phyloP scores from a whole-genome alignment of 2,113 vertebrate species.

The human region DNA sequence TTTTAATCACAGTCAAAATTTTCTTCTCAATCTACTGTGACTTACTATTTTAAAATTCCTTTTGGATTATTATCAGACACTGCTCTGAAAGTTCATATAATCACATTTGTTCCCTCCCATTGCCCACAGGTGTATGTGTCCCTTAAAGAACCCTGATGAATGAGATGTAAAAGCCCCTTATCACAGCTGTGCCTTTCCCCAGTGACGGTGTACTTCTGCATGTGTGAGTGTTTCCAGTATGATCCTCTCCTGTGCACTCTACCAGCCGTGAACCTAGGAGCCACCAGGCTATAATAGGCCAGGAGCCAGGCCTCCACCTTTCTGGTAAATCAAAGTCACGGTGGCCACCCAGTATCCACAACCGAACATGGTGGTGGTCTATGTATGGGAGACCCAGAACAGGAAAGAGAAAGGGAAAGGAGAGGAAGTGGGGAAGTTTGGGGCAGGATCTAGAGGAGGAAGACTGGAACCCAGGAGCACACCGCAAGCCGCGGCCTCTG shows the following conservation, averaged over 20 bases:
- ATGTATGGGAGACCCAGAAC: neutral
- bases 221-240: too few relatives aligned
- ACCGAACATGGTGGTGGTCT: neutral
- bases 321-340: neutral
- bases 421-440: neutral
- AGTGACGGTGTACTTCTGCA: neutral
- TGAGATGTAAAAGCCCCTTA: neutral
- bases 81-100: neutral
- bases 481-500: fast-evolving
- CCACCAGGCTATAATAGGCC: fast-evolving
- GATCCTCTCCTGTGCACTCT: too few relatives aligned
- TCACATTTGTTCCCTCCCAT: neutral
- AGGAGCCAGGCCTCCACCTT: neutral
- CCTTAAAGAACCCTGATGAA: neutral
- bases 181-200: neutral
- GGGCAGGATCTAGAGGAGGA: neutral
- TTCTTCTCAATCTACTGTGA: neutral
- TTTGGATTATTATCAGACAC: neutral
- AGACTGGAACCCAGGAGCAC: too few relatives aligned
- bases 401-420: neutral
- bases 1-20: neutral
- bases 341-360: neutral
- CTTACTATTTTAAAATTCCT: neutral
- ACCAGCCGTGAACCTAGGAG: neutral
- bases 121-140: fast-evolving